These are phyloP conservation scores for Grapholita molesta DNA, from an alignment of 1,140 invertebrate genomes.

Conservation along the genomic window DNA sequence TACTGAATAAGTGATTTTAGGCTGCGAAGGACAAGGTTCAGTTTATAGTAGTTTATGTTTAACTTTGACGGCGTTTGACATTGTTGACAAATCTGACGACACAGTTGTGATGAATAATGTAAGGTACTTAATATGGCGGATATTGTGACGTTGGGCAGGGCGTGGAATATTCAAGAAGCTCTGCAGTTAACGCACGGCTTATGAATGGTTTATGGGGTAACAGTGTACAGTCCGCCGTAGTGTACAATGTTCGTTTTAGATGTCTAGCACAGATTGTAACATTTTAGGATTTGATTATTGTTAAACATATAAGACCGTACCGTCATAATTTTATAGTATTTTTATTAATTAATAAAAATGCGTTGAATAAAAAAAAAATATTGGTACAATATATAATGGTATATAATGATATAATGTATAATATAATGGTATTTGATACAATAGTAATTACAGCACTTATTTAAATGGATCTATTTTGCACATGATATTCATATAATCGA, in stretches of 20 bases:
- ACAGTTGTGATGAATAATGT: slow-evolving; percentile 11
- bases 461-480: no score
- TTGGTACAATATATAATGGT: no score
- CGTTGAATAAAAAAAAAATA: no score
- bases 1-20: not conserved
- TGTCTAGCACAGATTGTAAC: not conserved
- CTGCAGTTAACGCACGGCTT: not conserved
- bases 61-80: not conserved
- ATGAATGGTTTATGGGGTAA: not conserved
- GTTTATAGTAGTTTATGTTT: not conserved
- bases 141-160: not conserved
- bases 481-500: no score
- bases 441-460: no score
- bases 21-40: not conserved
- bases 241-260: not conserved
- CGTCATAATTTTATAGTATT: no score
- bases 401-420: no score
- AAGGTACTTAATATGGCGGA: slow-evolving; percentile 7
- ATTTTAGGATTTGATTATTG: no score
- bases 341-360: no score
- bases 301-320: no score
- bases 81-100: slow-evolving; percentile 15
- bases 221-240: not conserved
- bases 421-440: no score
- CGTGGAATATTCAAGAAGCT: not conserved